These are phyloP conservation scores for Crossocerus cetratus DNA, from an alignment of 2,888 invertebrate species.

Conservation along the genomic window DNA sequence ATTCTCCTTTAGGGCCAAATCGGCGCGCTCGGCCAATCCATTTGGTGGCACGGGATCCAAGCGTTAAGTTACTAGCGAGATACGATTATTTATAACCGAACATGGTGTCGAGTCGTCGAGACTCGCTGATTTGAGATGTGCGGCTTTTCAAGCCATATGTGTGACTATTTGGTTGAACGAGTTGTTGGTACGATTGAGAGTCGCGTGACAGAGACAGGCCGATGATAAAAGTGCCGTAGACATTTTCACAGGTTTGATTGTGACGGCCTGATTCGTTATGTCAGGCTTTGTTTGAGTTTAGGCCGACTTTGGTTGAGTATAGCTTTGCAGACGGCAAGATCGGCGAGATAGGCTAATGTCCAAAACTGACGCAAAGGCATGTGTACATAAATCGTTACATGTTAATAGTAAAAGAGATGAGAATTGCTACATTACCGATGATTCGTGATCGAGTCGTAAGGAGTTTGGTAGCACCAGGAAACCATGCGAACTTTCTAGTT, in stretches of 20 bases:
- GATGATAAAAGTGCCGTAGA: too few relatives aligned
- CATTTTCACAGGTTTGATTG: too few relatives aligned
- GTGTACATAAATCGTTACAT: neutral
- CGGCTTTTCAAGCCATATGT: neutral
- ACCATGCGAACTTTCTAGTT: neutral
- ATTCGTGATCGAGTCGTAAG: neutral
- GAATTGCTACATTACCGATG: neutral
- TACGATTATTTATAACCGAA: conserved; percentile 41
- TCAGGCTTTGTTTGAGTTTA: too few relatives aligned
- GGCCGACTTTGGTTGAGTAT: too few relatives aligned
- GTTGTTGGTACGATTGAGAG: neutral
- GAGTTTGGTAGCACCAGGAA: neutral
- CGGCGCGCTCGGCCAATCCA: conserved; percentile 42
- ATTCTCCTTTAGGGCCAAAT: conserved; percentile 46
- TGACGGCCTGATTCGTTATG: too few relatives aligned
- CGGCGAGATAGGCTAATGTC: too few relatives aligned
- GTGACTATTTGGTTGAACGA: neutral
- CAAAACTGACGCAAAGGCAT: neutral
- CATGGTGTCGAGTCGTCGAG: conserved; percentile 16
- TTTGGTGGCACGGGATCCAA: conserved; percentile 19
- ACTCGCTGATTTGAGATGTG: neutral
- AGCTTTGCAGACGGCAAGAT: too few relatives aligned
- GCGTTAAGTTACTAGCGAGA: conserved; percentile 20
- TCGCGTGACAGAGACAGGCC: neutral
- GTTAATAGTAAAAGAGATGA: conserved; percentile 1